Base-by-base conservation (phyloP, 2,888 invertebrate species). In the Cosmia trapezina region DNA sequence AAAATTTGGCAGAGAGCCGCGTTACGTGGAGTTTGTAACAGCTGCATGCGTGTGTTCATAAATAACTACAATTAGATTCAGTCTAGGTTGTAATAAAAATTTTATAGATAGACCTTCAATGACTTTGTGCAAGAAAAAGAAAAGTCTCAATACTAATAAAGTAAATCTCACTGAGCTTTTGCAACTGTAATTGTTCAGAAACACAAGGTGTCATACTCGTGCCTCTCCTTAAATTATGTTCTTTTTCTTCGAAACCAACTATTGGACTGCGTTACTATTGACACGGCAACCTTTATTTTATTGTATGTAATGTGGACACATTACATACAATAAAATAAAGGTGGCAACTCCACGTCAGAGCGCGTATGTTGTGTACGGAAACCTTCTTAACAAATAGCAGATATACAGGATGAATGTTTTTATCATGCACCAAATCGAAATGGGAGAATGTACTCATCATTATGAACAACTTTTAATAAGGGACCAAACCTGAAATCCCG, bases 21-120 rank as follows among this genome's bases (percentile, higher is more conserved):
- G 53, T 84, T 85, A 85, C 73, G 80, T 73, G 61, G 74, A 75
- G 81, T 83, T 86, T 77, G 79, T 85, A 86, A 86, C 77, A 86
- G 81, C 70, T 84, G 84, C 81, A 81, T 51, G 67, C 59, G 51
- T 64, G 70, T 72, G 68, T 81, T 76, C 70, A 41, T 64, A 72
- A 59, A 69, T 59, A 68, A 66, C 63, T 65, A 64, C 74, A 74
- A 80, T 83, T 78, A 78, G 68, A 83, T 80, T 80, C 11, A 74
- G 66, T 72, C 67, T 73, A 76, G 57, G 45, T 53, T 67, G 57
- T 65, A 67, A 70, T 74, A 56, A 71, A 71, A 61, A 64, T 49
- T 2, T 49, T 64, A 73, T 54, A 75, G 28, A 68, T 70, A 68
- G 53, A 47, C 61, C 45, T 82, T 67, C 63, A 60, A 59, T 70